Percentiles rank a stretch among this genome's conserved stretches.
These are phyloP conservation scores for Sebastes oblongus DNA, from an alignment of 2,797 vertebrate species.

Conservation along the genomic window DNA sequence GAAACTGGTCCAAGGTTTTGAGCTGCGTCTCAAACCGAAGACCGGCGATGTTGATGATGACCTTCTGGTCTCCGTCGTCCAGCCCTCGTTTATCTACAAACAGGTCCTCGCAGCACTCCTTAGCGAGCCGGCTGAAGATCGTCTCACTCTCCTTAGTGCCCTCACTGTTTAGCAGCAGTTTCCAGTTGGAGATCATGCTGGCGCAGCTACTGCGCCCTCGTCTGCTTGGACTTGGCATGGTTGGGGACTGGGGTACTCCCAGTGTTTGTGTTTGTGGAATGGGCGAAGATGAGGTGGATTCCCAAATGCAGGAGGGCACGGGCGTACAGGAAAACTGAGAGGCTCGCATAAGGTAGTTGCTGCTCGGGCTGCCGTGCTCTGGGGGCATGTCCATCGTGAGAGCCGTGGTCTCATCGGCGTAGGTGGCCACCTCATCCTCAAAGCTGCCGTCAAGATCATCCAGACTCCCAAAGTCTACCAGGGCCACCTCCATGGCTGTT, in stretches of 20 bases:
- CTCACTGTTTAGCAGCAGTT: constrained; percentile 85
- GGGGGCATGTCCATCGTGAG: constrained; percentile 72
- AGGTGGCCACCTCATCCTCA: constrained; percentile 83
- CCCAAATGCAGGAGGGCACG: constrained; percentile 59
- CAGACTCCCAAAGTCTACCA: constrained; percentile 89
- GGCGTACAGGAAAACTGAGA: constrained; percentile 43
- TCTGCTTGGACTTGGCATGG: constrained; percentile 43
- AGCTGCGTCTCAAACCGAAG: constrained; percentile 94
- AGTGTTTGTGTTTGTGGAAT: constrained; percentile 46
- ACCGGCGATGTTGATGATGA: constrained; percentile 96
- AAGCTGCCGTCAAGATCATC: constrained; percentile 80
- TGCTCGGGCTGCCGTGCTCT: constrained; percentile 51
- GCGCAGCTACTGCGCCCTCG: constrained; percentile 81
- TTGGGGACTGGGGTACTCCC: constrained; percentile 66
- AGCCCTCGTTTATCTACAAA: constrained; percentile 83
- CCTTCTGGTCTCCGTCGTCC: constrained; percentile 90
- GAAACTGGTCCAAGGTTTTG: constrained; percentile 92
- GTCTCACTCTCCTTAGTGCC: constrained; percentile 85
- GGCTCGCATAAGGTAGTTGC: constrained; percentile 48
- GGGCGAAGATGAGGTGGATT: constrained; percentile 56
- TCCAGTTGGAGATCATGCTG: constrained; percentile 90
- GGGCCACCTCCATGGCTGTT: constrained; percentile 90
- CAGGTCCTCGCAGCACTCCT: constrained; percentile 86
- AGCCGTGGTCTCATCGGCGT: constrained; percentile 79
- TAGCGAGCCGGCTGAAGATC: constrained; percentile 86